Base-by-base conservation (phyloP, 2,888 invertebrate species). In the Endotricha flammealis region DNA sequence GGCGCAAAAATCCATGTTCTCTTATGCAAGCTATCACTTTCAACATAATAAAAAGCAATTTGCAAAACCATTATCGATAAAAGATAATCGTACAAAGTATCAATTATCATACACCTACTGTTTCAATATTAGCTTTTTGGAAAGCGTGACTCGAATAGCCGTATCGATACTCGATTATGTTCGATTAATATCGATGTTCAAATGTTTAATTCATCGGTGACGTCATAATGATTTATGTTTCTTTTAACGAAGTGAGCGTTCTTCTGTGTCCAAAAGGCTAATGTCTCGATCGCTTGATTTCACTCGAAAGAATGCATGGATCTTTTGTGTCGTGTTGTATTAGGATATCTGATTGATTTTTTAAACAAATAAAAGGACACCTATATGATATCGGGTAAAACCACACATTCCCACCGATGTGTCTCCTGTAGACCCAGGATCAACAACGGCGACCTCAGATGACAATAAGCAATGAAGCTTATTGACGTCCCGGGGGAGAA, bases 251-350 rank as follows among this genome's bases (percentile, higher is more conserved):
- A 10, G 1, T 3, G 25, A 25, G 10, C 25, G 10, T 27, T 27
- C 27, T 27, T 27, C 11, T 8, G 27, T 5, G 12, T 10, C 12
- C 27, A 12, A 27, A 4, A 4, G 27, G 17, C 23, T 20, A 7
- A 11, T 32, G 7, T 12, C 11, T 11, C 12, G 2, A 14, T 8
- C 24, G 10, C 20, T 23, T 3, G 38, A 29, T 32, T 38, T 38
- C 38, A 29, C 38, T 38, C 38, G 38, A 37, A n/a, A 13, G 28
- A 11, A 10, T 31, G 27, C 10, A 6, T 25, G 23, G 13, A 20
- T 22, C n/a, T n/a, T n/a, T n/a, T n/a, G n/a, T n/a, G n/a, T n/a
- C n/a, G n/a, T n/a, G n/a, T n/a, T n/a, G n/a, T n/a, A n/a, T n/a
- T n/a, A n/a, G n/a, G n/a, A n/a, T n/a, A n/a, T n/a, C n/a, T n/a